Conservation (phyloP, 2,113 vertebrate genomes). For the Pomatostomus ruficeps region DNA sequence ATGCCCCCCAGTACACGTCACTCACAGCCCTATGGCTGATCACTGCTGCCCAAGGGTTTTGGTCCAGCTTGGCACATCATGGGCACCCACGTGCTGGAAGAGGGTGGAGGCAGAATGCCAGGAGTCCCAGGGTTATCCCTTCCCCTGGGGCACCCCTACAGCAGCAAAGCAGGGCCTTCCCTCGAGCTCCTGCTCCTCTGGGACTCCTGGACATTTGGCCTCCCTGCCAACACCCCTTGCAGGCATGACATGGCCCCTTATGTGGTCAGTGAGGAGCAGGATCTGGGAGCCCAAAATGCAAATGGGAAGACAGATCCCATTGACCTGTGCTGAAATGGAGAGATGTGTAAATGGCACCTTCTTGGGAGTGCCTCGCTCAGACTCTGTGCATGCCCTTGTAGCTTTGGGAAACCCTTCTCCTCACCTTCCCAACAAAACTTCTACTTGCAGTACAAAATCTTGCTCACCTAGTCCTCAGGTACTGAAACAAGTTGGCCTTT, state of each 20-base stretch:
- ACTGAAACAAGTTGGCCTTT: background rate
- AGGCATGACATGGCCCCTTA: rapidly evolving
- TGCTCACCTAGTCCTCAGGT: background rate
- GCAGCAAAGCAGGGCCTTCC: rapidly evolving
- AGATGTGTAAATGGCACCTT: background rate
- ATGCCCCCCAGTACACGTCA: rapidly evolving
- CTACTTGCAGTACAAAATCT: background rate
- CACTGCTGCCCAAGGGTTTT: rapidly evolving
- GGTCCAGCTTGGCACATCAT: background rate
- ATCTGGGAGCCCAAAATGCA: background rate
- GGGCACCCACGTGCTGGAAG: background rate
- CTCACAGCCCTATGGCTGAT: background rate
- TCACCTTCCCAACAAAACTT: background rate
- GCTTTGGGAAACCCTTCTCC: background rate
- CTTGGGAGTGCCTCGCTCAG: rapidly evolving
- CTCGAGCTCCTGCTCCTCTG: background rate
- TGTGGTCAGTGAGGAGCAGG: rapidly evolving
- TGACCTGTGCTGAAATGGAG: background rate
- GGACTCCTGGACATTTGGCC: background rate
- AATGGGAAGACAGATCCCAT: background rate
- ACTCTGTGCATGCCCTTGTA: background rate
- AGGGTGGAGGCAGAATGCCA: background rate
- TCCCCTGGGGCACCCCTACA: background rate
- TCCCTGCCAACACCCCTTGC: rapidly evolving
- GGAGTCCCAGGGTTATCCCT: background rate